phyloP scores from a whole-genome alignment of 2,797 vertebrate genomes.

The Typhlichthys subterraneus region DNA sequence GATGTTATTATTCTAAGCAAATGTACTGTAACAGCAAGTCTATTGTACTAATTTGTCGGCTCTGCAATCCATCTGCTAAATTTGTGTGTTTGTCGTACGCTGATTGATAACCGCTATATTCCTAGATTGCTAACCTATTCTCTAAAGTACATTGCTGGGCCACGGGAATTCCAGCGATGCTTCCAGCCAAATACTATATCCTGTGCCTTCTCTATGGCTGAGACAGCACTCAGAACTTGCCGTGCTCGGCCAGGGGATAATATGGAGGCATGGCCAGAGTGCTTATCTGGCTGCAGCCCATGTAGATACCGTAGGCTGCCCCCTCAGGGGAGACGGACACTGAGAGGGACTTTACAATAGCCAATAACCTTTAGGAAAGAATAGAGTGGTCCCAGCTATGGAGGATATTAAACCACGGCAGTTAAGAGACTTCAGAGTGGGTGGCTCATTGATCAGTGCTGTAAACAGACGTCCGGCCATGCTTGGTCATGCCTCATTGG shows the following conservation, averaged over 20 bases:
- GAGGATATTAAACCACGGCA: slow-evolving; percentile 27
- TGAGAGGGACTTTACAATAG: slow-evolving; percentile 27
- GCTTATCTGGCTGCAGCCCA: slow-evolving; percentile 38
- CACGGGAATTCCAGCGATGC: slow-evolving; percentile 21
- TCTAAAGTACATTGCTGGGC: slow-evolving; percentile 13
- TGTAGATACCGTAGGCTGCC: slow-evolving; percentile 45
- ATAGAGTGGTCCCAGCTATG: slow-evolving; percentile 29
- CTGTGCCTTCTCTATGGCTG: slow-evolving; percentile 1
- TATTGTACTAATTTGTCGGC: no score
- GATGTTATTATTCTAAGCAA: slow-evolving; percentile 5
- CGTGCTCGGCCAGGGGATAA: slow-evolving; percentile 22
- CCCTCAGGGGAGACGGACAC: slow-evolving; percentile 7
- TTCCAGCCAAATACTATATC: slow-evolving; percentile 20
- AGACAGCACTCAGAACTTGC: slow-evolving; percentile 15
- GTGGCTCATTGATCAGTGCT: slow-evolving; percentile 55
- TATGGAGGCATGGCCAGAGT: slow-evolving; percentile 27
- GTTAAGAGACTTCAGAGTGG: slow-evolving; percentile 41
- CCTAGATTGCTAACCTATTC: neutral
- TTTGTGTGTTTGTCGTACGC: neutral
- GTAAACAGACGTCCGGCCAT: slow-evolving; percentile 37
- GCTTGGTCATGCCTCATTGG: slow-evolving; percentile 46
- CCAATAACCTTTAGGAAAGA: slow-evolving; percentile 56
- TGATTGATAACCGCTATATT: slow-evolving; percentile 14
- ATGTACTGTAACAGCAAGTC: neutral
- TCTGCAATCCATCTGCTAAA: slow-evolving; percentile 4